A percentile compares a stretch with the other conserved stretches of the same genome.
These are phyloP conservation scores for Drosophila falleni DNA, from an alignment of 2,888 invertebrate genomes.

Conservation along the genomic window DNA sequence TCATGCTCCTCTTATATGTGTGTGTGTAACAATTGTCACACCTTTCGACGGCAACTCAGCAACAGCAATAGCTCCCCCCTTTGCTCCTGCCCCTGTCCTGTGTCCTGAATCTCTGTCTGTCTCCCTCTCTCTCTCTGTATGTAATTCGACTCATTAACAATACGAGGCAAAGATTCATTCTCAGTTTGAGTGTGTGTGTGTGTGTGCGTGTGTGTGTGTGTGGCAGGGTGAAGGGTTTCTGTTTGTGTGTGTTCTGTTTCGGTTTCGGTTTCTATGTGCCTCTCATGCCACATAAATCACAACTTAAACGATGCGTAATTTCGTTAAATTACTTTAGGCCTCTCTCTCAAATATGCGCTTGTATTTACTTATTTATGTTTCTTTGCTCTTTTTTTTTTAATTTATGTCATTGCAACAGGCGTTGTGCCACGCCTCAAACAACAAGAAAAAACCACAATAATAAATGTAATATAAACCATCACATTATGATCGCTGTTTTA, in stretches of 20 bases:
- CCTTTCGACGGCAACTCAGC: conserved; percentile 81
- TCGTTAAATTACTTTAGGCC: conserved; percentile 73
- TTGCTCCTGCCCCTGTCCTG: conserved; percentile 6
- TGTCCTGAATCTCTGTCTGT: conserved; percentile 19
- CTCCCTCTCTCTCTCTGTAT: conserved; percentile 36
- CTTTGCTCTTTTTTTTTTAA: conserved; percentile 39
- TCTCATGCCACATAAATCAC: conserved; percentile 82
- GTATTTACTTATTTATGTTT: conserved; percentile 66
- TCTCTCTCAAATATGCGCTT: conserved; percentile 33
- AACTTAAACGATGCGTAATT: conserved; percentile 82
- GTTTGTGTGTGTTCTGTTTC: conserved; percentile 27
- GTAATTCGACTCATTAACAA: conserved; percentile 84
- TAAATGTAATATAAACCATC: background rate
- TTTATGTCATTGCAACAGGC: conserved; percentile 73
- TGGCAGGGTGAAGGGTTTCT: conserved; percentile 68
- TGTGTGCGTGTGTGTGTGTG: conserved; percentile 28
- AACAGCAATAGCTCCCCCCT: conserved; percentile 36
- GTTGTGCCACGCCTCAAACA: conserved; percentile 59
- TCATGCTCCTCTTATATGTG: conserved; percentile 54
- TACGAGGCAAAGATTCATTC: conserved; percentile 61
- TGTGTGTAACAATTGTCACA: conserved; percentile 77
- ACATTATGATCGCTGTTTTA: conserved; percentile 15
- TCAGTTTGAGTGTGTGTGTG: conserved; percentile 16
- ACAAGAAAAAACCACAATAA: conserved; percentile 9
- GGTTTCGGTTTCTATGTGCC: conserved; percentile 53